Conservation (phyloP, 1,140 invertebrate species). For the Drosophila ficusphila region DNA sequence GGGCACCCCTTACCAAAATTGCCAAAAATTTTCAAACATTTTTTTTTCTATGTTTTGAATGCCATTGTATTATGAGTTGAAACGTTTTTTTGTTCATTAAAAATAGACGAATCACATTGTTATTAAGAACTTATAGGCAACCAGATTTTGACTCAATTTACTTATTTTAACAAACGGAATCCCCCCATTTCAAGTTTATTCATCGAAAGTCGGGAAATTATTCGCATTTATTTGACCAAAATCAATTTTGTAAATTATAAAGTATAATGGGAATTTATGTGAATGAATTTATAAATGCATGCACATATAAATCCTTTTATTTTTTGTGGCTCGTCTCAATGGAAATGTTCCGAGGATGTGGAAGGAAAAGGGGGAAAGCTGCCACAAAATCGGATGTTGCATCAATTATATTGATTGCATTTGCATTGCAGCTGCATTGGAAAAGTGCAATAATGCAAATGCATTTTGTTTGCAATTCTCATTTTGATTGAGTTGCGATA, state of each 20-base stretch:
- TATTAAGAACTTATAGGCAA: not conserved
- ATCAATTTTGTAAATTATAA: conserved; percentile 51
- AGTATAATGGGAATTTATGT: conserved; percentile 26
- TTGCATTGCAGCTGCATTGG: conserved; percentile 22
- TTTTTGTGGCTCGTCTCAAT: conserved; percentile 28
- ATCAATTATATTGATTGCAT: conserved; percentile 53
- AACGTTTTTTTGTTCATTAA: too few species aligned
- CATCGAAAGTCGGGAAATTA: conserved; percentile 17
- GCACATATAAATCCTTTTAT: conserved; percentile 16
- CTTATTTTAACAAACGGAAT: not conserved
- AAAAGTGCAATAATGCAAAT: conserved; percentile 51
- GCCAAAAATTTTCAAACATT: too few species aligned
- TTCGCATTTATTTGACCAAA: conserved; percentile 34
- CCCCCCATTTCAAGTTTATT: not conserved
- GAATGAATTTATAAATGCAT: conserved; percentile 27
- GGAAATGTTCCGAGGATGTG: conserved; percentile 5
- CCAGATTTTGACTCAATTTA: not conserved
- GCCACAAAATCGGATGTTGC: conserved; percentile 31
- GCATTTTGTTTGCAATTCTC: conserved; percentile 38
- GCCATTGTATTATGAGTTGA: too few species aligned
- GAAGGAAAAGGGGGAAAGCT: not conserved
- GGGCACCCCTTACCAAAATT: too few species aligned
- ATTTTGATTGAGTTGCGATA: conserved; percentile 36
- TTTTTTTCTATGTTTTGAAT: too few species aligned
- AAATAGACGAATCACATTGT: too few species aligned